These are phyloP conservation scores for Muscicapa striata DNA, from an alignment of 2,797 vertebrate genomes.

Conservation along the genomic window DNA sequence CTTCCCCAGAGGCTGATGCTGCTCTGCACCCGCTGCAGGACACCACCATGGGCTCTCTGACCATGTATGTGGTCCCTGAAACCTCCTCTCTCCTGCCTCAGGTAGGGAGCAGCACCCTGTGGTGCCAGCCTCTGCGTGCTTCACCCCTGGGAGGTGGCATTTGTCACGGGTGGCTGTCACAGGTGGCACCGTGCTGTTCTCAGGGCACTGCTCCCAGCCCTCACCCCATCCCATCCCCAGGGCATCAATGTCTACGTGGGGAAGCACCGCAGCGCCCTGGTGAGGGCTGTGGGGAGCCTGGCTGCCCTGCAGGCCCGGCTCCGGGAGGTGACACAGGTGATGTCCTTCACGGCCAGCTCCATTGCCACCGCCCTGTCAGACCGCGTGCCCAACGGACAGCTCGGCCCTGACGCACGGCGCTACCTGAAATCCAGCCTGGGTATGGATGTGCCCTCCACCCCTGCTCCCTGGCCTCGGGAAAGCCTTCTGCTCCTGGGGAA, in stretches of 20 bases:
- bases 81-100: conserved; percentile 83
- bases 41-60: conserved; percentile 82
- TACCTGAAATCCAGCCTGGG: conserved; percentile 95
- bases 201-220: accelerated
- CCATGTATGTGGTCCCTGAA: conserved; percentile 87
- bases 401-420: conserved; percentile 85
- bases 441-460: conserved; percentile 22
- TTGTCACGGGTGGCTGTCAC: background rate
- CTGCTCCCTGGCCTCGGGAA: background rate
- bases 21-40: conserved; percentile 80
- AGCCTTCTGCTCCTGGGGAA: background rate
- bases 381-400: conserved; percentile 81
- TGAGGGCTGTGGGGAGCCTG: conserved; percentile 81
- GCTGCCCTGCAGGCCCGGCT: conserved; percentile 75
- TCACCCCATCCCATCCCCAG: conserved; percentile 48
- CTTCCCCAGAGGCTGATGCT: conserved; percentile 82
- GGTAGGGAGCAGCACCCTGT: conserved; percentile 72
- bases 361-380: conserved; percentile 85
- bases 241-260: conserved; percentile 83
- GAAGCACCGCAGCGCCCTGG: conserved; percentile 83
- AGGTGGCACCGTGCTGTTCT: background rate
- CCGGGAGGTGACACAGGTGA: conserved; percentile 81
- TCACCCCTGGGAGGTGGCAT: accelerated
- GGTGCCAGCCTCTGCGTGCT: accelerated
- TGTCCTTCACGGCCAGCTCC: conserved; percentile 89